Evolutionary conservation across 2,888 invertebrate species (phyloP).

Genomic region (Archips crataeganus): DNA sequence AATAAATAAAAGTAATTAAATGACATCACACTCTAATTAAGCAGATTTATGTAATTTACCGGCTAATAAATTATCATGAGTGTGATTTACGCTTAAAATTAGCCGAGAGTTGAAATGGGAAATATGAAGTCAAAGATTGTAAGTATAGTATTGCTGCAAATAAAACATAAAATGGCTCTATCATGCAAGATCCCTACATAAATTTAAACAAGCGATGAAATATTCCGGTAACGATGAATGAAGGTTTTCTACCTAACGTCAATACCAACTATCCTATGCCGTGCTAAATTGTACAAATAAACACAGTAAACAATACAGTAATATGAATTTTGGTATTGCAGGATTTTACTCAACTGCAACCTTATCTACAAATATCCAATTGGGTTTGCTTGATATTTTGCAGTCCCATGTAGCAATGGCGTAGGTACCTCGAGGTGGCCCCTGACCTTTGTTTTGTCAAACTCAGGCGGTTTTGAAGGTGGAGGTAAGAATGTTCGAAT

Average conservation of each 20-base stretch:
- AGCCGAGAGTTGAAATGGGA: neutral
- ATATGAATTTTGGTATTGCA: slow-evolving; percentile 64
- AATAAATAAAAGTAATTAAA: too few relatives aligned
- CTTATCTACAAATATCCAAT: slow-evolving; percentile 62
- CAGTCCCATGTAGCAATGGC: slow-evolving; percentile 44
- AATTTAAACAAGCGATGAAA: slow-evolving; percentile 10
- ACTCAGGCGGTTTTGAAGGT: neutral
- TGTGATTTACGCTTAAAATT: too few relatives aligned
- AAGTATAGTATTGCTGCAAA: neutral
- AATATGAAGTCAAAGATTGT: neutral
- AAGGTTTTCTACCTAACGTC: slow-evolving; percentile 30
- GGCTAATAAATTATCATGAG: too few relatives aligned
- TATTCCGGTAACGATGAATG: slow-evolving; percentile 19
- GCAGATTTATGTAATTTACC: too few relatives aligned
- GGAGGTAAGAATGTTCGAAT: too few relatives aligned
- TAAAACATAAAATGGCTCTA: neutral
- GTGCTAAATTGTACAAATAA: slow-evolving; percentile 45
- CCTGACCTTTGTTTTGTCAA: neutral
- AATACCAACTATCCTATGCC: slow-evolving; percentile 34
- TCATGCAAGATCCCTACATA: slow-evolving; percentile 11
- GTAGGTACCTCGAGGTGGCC: neutral
- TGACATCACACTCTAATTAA: too few relatives aligned
- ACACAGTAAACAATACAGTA: slow-evolving; percentile 60
- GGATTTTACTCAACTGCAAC: slow-evolving; percentile 59
- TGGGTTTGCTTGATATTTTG: slow-evolving; percentile 49